Conservation (phyloP, 1,140 invertebrate species). For the Rhyacophila brunnea region DNA sequence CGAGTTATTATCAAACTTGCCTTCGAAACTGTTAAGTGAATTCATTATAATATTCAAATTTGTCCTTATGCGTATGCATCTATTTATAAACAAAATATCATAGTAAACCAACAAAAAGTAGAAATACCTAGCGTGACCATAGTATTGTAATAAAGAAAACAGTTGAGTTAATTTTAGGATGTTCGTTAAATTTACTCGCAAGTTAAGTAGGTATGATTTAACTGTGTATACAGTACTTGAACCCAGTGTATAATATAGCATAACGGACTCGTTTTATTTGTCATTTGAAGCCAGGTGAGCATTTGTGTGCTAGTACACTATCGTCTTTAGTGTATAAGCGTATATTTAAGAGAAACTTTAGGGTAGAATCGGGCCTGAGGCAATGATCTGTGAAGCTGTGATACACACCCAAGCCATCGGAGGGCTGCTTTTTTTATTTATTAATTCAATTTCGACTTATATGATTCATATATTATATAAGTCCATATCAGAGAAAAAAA, state of each 20-base stretch:
- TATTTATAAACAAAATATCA: constrained; percentile 3
- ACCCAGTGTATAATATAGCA: constrained; percentile 25
- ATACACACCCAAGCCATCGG: constrained; percentile 32
- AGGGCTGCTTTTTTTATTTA: constrained; percentile 24
- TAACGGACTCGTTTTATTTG: neutral
- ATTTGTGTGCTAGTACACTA: constrained; percentile 20
- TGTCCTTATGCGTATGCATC: constrained; percentile 10
- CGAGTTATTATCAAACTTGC: neutral
- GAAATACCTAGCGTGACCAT: constrained; percentile 23
- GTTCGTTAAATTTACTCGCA: constrained; percentile 25
- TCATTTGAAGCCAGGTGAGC: constrained; percentile 19
- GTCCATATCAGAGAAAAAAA: too few relatives aligned
- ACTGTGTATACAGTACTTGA: constrained; percentile 14
- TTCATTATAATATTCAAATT: constrained; percentile 12
- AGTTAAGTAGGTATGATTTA: constrained; percentile 25
- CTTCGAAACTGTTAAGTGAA: neutral
- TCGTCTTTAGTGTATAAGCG: constrained; percentile 27
- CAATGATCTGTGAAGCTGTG: constrained; percentile 37
- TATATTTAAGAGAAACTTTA: constrained; percentile 15
- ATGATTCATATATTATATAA: neutral
- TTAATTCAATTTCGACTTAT: constrained; percentile 1
- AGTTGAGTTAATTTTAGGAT: constrained; percentile 30
- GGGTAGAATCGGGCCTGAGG: constrained; percentile 32
- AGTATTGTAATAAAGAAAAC: constrained; percentile 29
- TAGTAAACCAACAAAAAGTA: constrained; percentile 19